phyloP scores from a whole-genome alignment of 1,140 invertebrate genomes.

The Rhyzopertha dominica region DNA sequence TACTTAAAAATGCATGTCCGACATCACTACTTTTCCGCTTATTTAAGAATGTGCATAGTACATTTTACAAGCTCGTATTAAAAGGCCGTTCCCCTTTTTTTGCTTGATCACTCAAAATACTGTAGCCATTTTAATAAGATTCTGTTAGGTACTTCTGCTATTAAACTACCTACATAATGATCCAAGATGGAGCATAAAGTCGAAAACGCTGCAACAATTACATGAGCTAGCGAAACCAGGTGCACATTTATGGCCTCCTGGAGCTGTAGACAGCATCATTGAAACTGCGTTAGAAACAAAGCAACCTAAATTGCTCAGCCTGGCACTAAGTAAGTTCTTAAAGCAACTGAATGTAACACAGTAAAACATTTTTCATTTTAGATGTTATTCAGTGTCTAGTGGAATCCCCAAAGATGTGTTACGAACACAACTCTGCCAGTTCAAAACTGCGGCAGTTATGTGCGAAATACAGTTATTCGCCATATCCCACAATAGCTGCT shows the following conservation, averaged over 20 bases:
- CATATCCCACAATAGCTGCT: constrained; percentile 58
- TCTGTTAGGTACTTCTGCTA: constrained; percentile 52
- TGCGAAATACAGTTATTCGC: constrained; percentile 54
- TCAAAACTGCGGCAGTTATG: constrained; percentile 53
- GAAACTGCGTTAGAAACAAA: constrained; percentile 36
- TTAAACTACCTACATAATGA: constrained; percentile 57
- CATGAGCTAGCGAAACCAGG: constrained; percentile 68
- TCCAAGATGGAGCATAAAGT: constrained; percentile 65
- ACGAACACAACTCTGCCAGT: constrained; percentile 48
- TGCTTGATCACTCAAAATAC: too few relatives aligned
- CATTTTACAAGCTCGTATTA: too few relatives aligned
- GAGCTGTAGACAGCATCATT: constrained; percentile 48
- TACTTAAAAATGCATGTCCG: too few relatives aligned
- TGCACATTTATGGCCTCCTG: constrained; percentile 76
- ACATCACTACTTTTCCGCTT: too few relatives aligned
- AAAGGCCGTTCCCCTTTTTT: too few relatives aligned
- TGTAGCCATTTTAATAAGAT: background rate
- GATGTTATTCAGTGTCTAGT: constrained; percentile 51
- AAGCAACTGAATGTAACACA: background rate
- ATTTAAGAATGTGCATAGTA: too few relatives aligned
- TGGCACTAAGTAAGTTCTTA: constrained; percentile 39
- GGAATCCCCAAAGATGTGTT: constrained; percentile 53
- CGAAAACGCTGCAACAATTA: constrained; percentile 69
- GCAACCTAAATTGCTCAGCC: constrained; percentile 37
- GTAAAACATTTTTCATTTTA: constrained; percentile 13